phyloP scores from a whole-genome alignment of 2,797 vertebrate genomes.

The Novumbra hubbsi region DNA sequence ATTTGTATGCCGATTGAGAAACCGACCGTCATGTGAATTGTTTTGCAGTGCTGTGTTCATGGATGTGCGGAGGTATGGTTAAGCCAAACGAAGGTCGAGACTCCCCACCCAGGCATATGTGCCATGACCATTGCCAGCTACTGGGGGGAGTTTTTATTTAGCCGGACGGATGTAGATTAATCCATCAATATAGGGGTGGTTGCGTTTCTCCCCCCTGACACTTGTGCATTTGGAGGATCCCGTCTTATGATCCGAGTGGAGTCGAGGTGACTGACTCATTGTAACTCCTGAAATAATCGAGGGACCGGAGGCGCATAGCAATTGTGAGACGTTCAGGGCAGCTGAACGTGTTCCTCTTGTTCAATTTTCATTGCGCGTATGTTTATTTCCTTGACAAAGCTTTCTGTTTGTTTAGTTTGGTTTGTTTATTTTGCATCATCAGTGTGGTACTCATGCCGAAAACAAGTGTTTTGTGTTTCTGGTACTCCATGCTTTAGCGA shows the following conservation, averaged over 20 bases:
- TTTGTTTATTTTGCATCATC: conserved; percentile 68
- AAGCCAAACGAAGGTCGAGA: neutral
- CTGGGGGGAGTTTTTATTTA: conserved; percentile 24
- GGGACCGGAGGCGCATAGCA: conserved; percentile 38
- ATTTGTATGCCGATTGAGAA: conserved; percentile 79
- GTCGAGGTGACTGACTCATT: neutral
- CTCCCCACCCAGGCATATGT: conserved; percentile 2
- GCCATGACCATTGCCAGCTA: conserved; percentile 23
- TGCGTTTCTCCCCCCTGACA: conserved; percentile 41
- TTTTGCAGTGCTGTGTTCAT: conserved; percentile 48
- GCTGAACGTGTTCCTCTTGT: conserved; percentile 30
- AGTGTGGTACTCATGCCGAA: conserved; percentile 47
- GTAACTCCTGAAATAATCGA: conserved; percentile 23
- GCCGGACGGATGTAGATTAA: conserved; percentile 30
- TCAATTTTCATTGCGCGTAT: conserved; percentile 39
- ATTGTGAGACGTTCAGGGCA: conserved; percentile 53
- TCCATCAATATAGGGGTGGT: conserved; percentile 38
- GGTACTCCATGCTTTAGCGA: conserved; percentile 64
- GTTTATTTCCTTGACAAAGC: conserved; percentile 60
- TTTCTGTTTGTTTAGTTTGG: conserved; percentile 51
- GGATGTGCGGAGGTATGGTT: conserved; percentile 54
- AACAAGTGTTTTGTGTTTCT: conserved; percentile 60
- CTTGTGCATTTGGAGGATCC: conserved; percentile 41
- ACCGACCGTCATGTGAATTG: conserved; percentile 66
- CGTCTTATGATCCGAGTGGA: conserved; percentile 26